Base-by-base conservation (phyloP, 2,113 vertebrate species). In the Myiozetetes cayanensis region DNA sequence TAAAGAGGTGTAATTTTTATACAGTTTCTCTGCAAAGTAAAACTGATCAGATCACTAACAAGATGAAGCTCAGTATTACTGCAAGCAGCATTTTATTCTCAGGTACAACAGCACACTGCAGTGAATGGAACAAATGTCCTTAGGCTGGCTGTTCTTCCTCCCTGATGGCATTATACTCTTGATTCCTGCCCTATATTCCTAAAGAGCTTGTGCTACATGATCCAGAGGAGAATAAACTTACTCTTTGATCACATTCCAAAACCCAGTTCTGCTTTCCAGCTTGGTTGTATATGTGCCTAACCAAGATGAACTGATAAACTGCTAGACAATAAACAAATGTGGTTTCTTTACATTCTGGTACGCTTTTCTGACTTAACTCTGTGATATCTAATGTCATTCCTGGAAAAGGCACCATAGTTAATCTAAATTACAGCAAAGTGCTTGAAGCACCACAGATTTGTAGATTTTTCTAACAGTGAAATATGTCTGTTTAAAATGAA, bases 401-500 rank as follows among this genome's bases (percentile, higher is more conserved):
- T 96, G 55, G 77, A 88, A 91, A 89, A 84, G 19, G 33, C 58
- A 72, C 25, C 12, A 1, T 30, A 44, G n/a, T 72, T 87, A 77
- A 85, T 90, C 80, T 87, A 62, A 75, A 53, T 92, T 89, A 76
- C 1, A 86, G 70, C 44, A 30, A 76, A 83, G 49, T 53, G 55
- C 84, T 96, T 63, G 52, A 75, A 91, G 87, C 89, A 79, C 44
- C 53, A 74, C 27, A 87, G 59, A 85, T 85, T 27, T 82, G 56
- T 86, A 91, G 55, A 31, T 89, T 85, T 94, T 93, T 87, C 84
- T 75, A 91, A 39, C 43, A 56, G 84, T 75, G 80, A 96, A 96
- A 82, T 88, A 86, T n/a, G 62, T 68, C 83, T 92, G 28, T 90
- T 97, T 91, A 82, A 94, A 80, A 93, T 72, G 61, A 93, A 94